A percentile compares a stretch with the other conserved stretches of the same genome.
These are phyloP conservation scores for Drosophila mulleri DNA, from an alignment of 2,888 invertebrate species.

Conservation along the genomic window DNA sequence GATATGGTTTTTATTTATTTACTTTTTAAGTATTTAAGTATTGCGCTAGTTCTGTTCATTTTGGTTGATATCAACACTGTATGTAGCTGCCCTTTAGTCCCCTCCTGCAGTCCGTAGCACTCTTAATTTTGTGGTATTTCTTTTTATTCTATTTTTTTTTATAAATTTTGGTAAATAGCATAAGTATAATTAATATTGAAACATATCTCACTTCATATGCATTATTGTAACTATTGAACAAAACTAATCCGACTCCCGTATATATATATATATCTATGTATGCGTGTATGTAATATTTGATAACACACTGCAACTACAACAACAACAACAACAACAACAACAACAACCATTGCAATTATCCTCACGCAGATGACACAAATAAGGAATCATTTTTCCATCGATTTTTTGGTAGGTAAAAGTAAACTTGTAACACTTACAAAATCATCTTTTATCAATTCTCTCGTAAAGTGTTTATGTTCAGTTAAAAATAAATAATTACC, in stretches of 20 bases:
- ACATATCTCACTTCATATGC: constrained; percentile 45
- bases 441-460: constrained; percentile 24
- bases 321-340: constrained; percentile 31
- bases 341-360: constrained; percentile 46
- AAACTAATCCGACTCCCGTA: constrained; percentile 39
- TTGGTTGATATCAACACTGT: not conserved
- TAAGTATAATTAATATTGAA: constrained; percentile 17
- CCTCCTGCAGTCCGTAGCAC: constrained; percentile 2
- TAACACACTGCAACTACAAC: constrained; percentile 26
- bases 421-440: constrained; percentile 14
- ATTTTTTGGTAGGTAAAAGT: constrained; percentile 74
- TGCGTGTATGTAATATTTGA: constrained; percentile 43
- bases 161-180: not conserved
- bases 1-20: not conserved
- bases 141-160: too few relatives aligned
- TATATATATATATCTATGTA: constrained; percentile 18
- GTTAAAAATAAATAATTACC: constrained; percentile 56
- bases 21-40: not conserved
- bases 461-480: constrained; percentile 64
- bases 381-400: constrained; percentile 75
- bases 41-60: not conserved
- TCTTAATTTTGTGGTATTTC: not conserved
- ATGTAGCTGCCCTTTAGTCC: not conserved
- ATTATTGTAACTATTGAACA: constrained; percentile 37
- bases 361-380: constrained; percentile 74